Conservation (phyloP, 2,888 invertebrate species). For the Gymnocheta viridis region DNA sequence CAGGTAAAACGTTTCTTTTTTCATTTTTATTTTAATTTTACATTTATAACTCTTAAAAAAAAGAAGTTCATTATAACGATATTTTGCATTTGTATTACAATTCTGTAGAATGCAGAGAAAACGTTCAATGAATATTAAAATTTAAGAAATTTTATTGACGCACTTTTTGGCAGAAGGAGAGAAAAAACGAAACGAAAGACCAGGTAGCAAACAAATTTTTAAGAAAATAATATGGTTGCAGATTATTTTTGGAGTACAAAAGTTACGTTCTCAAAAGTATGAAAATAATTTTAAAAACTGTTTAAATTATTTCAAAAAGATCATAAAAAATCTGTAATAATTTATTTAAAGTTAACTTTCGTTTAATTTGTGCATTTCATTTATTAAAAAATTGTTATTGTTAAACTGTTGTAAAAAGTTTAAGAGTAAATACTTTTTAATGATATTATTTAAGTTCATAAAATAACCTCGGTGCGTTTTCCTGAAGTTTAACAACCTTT, state of each 20-base stretch:
- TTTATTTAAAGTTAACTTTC: neutral
- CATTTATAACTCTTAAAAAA: slow-evolving; percentile 18
- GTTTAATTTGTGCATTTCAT: neutral
- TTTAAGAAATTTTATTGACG: slow-evolving; percentile 53
- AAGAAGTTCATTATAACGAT: slow-evolving; percentile 25
- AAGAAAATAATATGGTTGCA: neutral
- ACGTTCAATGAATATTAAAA: slow-evolving; percentile 56
- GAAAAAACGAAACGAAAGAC: neutral
- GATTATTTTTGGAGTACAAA: neutral
- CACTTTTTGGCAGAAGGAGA: slow-evolving; percentile 26
- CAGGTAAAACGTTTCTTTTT: neutral
- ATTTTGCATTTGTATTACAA: slow-evolving; percentile 9
- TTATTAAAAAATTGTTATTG: neutral
- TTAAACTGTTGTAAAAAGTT: slow-evolving; percentile 10
- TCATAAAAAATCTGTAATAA: neutral
- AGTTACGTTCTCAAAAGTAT: neutral
- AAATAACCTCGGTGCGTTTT: neutral
- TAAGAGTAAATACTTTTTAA: slow-evolving; percentile 8
- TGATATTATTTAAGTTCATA: slow-evolving; percentile 6
- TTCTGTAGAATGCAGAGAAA: slow-evolving; percentile 22
- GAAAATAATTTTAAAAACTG: neutral
- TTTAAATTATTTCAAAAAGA: neutral
- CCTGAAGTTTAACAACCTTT: slow-evolving; percentile 32
- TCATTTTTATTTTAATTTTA: slow-evolving; percentile 13
- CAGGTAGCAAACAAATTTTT: neutral